Percentiles rank a stretch among this genome's conserved stretches.
Conservation (phyloP, 2,113 vertebrate genomes). For the Archilochus colubris region DNA sequence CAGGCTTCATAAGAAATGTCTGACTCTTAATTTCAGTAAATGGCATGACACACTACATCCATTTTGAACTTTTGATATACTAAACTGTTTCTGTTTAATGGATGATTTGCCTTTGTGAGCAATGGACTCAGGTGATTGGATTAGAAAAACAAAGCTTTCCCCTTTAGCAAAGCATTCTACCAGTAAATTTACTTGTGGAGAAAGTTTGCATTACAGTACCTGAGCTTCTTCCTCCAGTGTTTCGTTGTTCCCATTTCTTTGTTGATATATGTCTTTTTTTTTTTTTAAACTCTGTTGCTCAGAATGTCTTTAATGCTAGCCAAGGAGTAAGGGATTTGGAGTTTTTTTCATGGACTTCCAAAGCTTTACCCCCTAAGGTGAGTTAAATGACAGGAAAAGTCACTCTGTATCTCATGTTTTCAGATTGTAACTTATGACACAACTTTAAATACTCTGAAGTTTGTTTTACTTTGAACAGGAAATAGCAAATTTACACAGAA, state of each 20-base stretch:
- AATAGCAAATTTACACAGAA: not conserved
- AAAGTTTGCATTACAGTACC: constrained; percentile 53
- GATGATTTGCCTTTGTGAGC: constrained; percentile 57
- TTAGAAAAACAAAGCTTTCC: constrained; percentile 17
- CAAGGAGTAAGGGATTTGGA: constrained; percentile 96
- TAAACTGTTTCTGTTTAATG: constrained; percentile 53
- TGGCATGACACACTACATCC: constrained; percentile 99
- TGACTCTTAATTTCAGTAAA: constrained; percentile 78
- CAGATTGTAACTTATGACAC: constrained; percentile 49
- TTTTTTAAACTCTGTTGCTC: constrained; percentile 92
- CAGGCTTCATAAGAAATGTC: constrained; percentile 59
- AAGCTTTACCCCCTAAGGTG: constrained; percentile 93
- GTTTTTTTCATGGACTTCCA: constrained; percentile 95
- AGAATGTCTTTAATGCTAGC: constrained; percentile 99
- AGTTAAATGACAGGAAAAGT: constrained; percentile 84
- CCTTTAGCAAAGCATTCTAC: constrained; percentile 26
- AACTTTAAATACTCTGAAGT: constrained; percentile 21
- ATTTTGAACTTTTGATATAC: constrained; percentile 72
- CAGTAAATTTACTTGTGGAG: constrained; percentile 26
- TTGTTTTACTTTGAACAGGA: constrained; percentile 1
- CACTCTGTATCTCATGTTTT: constrained; percentile 68
- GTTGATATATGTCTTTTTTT: constrained; percentile 88
- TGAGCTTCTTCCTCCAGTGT: constrained; percentile 69
- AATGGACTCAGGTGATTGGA: constrained; percentile 62
- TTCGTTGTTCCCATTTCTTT: constrained; percentile 76